These are phyloP conservation scores for Pangasius larnaudii DNA, from an alignment of 2,797 vertebrate species.

Conservation along the genomic window DNA sequence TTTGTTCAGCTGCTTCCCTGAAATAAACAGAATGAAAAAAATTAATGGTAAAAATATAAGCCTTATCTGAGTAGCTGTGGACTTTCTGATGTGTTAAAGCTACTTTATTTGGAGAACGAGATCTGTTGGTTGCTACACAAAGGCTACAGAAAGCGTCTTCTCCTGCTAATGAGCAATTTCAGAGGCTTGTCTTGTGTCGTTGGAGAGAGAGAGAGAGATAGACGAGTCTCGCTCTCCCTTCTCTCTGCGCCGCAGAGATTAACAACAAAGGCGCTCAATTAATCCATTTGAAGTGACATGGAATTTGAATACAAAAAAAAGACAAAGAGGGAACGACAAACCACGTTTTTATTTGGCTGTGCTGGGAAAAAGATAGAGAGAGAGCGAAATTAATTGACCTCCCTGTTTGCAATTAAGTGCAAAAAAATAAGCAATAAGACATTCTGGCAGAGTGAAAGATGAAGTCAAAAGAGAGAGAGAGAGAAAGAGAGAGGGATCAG, in stretches of 20 bases:
- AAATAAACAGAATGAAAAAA: background rate
- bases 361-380: conserved; percentile 75
- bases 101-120: conserved; percentile 11
- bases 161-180: conserved; percentile 38
- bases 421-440: conserved; percentile 76
- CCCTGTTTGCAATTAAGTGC: conserved; percentile 80
- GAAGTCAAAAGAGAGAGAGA: conserved; percentile 47
- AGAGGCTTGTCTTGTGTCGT: conserved; percentile 11
- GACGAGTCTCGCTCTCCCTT: conserved; percentile 64
- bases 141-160: conserved; percentile 14
- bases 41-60: background rate
- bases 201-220: conserved; percentile 11
- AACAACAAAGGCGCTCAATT: conserved; percentile 80
- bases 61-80: conserved; percentile 1
- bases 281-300: conserved; percentile 78
- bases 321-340: conserved; percentile 69
- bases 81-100: conserved; percentile 16
- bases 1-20: background rate
- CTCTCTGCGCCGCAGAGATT: conserved; percentile 79
- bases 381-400: conserved; percentile 80
- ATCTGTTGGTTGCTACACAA: conserved; percentile 8
- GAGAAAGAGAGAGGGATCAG: conserved; percentile 49
- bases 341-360: conserved; percentile 71
- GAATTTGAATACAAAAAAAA: conserved; percentile 75
- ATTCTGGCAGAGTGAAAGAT: conserved; percentile 47